phyloP scores from a whole-genome alignment of 2,113 vertebrate genomes.

The Cryptoleucopteryx plumbea region DNA sequence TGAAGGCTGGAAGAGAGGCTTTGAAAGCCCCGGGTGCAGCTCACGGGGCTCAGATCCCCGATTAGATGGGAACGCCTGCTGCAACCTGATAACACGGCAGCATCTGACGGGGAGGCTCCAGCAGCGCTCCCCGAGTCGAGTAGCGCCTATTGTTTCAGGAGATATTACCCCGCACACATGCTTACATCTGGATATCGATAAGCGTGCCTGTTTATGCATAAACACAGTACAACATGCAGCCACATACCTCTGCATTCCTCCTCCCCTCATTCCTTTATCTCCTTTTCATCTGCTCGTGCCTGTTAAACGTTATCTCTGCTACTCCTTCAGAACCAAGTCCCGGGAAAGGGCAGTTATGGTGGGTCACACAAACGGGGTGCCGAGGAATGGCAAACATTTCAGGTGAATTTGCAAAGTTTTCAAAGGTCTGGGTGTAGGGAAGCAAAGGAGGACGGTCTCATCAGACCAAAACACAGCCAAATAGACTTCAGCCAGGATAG shows the following conservation, averaged over 20 bases:
- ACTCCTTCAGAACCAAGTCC: neutral
- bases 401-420: neutral
- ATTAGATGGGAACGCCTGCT: constrained; percentile 59
- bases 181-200: constrained; percentile 41
- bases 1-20: neutral
- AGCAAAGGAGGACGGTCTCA: neutral
- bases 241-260: constrained; percentile 32
- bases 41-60: constrained; percentile 29
- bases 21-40: constrained; percentile 2
- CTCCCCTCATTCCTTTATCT: constrained; percentile 14
- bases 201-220: constrained; percentile 42
- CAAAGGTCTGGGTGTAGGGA: neutral
- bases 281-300: neutral
- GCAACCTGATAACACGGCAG: constrained; percentile 44
- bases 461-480: neutral
- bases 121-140: neutral
- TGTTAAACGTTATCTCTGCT: neutral
- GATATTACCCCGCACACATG: neutral
- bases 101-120: constrained; percentile 18
- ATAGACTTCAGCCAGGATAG: neutral
- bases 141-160: constrained; percentile 15
- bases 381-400: neutral
- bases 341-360: neutral
- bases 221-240: constrained; percentile 13
- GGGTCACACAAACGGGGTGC: neutral